These are phyloP conservation scores for Drosophila vallismaia DNA, from an alignment of 2,888 invertebrate genomes.

Conservation along the genomic window DNA sequence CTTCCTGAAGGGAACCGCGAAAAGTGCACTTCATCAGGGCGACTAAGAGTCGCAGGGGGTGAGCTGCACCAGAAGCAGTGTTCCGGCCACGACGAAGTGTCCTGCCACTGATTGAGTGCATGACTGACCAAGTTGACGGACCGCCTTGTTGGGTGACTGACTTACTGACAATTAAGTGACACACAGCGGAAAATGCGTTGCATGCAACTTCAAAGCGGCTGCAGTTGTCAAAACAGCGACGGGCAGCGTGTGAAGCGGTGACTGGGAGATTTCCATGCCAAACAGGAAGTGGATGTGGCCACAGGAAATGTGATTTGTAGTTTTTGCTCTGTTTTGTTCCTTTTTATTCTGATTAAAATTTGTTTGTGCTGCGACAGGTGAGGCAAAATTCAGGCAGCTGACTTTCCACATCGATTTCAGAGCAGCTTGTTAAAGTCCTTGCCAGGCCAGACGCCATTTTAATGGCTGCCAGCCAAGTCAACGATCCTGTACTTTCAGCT, in stretches of 20 bases:
- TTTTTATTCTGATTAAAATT: conserved; percentile 53
- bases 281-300: conserved; percentile 71
- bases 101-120: conserved; percentile 69
- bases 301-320: conserved; percentile 79
- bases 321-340: conserved; percentile 49
- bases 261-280: conserved; percentile 76
- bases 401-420: conserved; percentile 48
- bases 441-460: conserved; percentile 65
- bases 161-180: conserved; percentile 74
- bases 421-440: conserved; percentile 52
- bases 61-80: conserved; percentile 30
- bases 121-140: conserved; percentile 68
- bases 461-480: conserved; percentile 54
- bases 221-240: conserved; percentile 41
- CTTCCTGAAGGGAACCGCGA: conserved; percentile 57
- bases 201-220: conserved; percentile 77
- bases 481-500: conserved; percentile 44
- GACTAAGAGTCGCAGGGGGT: conserved; percentile 17
- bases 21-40: conserved; percentile 35
- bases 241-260: conserved; percentile 78
- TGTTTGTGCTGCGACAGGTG: conserved; percentile 56
- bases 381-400: conserved; percentile 32
- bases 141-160: conserved; percentile 53
- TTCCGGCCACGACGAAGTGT: conserved; percentile 48
- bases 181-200: conserved; percentile 80